phyloP scores from a whole-genome alignment of 2,797 vertebrate genomes.

The Myiotriccus ornatus region DNA sequence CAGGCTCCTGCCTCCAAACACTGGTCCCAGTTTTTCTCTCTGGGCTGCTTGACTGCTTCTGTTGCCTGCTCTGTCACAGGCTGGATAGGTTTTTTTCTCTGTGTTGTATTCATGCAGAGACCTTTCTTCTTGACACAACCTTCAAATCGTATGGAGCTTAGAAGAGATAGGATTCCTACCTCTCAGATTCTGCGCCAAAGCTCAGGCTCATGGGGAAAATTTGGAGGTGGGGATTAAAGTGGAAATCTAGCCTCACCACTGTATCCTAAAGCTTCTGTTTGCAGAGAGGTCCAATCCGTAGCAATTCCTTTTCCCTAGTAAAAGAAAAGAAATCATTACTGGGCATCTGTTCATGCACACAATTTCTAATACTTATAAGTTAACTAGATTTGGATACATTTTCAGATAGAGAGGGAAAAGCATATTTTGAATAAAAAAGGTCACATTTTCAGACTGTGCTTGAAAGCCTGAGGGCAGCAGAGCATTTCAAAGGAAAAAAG shows the following conservation, averaged over 20 bases:
- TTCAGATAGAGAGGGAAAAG: background rate
- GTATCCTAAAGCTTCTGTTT: conserved; percentile 1
- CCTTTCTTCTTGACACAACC: conserved; percentile 37
- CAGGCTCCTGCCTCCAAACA: background rate
- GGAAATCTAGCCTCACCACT: background rate
- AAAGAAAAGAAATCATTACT: conserved; percentile 13
- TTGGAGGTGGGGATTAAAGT: conserved; percentile 36
- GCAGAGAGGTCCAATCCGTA: background rate
- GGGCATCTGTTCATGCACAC: background rate
- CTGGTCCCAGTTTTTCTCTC: background rate
- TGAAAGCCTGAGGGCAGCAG: conserved; percentile 66
- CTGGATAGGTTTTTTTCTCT: background rate
- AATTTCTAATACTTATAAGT: background rate
- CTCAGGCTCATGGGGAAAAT: background rate
- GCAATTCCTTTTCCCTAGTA: background rate
- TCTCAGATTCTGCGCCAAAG: conserved; percentile 12
- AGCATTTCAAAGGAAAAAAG: conserved; percentile 65
- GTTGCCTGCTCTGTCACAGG: background rate
- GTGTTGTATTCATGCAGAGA: background rate
- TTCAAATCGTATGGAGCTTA: background rate
- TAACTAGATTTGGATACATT: background rate
- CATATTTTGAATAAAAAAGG: conserved; percentile 2
- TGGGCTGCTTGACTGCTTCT: background rate
- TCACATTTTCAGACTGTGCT: conserved; percentile 26
- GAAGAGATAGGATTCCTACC: conserved; percentile 34